These are phyloP conservation scores for Ptychodera flava DNA, from an alignment of 35 echinoderm and acorn worm genomes.

Conservation along the genomic window DNA sequence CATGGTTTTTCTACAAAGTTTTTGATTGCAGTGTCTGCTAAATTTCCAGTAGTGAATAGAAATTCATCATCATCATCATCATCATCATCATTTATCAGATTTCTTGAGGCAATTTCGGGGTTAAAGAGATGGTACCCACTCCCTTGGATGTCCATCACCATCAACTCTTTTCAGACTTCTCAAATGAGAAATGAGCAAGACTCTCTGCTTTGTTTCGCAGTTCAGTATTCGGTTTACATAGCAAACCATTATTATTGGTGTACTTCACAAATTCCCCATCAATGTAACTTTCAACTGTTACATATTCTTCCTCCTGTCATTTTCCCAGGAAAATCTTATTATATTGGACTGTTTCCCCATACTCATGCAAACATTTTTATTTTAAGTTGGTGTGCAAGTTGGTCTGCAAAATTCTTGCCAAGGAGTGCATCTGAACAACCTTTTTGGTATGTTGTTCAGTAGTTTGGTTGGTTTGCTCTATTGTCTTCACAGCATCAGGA, in stretches of 20 bases:
- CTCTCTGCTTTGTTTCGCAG: neutral
- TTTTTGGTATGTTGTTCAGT: neutral
- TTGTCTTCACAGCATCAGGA: neutral
- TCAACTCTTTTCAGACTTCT: neutral
- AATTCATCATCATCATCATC: neutral
- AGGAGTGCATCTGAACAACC: neutral
- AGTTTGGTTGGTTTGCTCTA: neutral
- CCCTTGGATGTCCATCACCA: neutral
- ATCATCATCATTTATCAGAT: neutral
- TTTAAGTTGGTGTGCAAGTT: too few relatives aligned
- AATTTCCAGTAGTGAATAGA: neutral
- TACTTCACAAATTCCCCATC: neutral
- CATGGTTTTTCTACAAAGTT: neutral
- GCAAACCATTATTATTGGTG: neutral
- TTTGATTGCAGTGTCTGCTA: neutral
- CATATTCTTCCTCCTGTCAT: too few relatives aligned
- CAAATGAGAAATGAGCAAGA: neutral
- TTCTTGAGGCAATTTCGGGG: neutral
- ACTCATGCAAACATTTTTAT: too few relatives aligned
- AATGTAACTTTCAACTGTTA: neutral
- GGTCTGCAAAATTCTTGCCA: too few relatives aligned
- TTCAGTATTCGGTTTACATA: neutral
- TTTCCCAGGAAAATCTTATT: too few relatives aligned
- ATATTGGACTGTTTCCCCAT: too few relatives aligned
- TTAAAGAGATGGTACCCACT: neutral